These are phyloP conservation scores for Melinaea menophilus DNA, from an alignment of 2,888 invertebrate genomes.

Conservation along the genomic window DNA sequence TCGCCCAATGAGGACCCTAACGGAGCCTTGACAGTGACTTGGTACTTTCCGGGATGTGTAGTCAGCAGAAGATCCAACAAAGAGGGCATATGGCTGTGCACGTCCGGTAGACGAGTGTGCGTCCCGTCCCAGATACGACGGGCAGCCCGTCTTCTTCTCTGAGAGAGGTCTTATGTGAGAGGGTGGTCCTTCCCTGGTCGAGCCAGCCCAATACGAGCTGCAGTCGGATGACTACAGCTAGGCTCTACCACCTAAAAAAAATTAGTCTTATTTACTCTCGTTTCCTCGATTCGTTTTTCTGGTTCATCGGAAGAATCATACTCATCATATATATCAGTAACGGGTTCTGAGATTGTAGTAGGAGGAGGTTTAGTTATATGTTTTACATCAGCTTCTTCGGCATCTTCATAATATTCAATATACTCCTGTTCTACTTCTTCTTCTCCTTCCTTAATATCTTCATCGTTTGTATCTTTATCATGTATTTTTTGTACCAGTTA, in stretches of 20 bases:
- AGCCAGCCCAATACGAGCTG: too few species aligned
- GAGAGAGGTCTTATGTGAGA: too few species aligned
- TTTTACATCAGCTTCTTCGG: conserved; percentile 52
- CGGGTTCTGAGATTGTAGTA: conserved; percentile 44
- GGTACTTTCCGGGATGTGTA: too few species aligned
- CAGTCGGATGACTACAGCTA: too few species aligned
- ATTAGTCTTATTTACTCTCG: conserved; percentile 47
- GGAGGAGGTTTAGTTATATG: conserved; percentile 47
- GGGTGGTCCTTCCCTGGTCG: conserved; percentile 45
- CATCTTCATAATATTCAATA: conserved; percentile 64
- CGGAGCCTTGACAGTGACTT: too few species aligned
- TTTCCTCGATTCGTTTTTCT: conserved; percentile 45
- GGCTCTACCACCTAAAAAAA: conserved; percentile 76
- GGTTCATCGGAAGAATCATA: conserved; percentile 66
- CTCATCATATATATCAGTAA: conserved; percentile 67
- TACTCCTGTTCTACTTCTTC: conserved; percentile 59
- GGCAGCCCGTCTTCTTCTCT: too few species aligned
- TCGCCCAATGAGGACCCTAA: too few species aligned
- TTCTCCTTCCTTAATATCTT: conserved; percentile 33
- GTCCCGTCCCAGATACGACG: too few species aligned
- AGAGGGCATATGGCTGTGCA: too few species aligned
- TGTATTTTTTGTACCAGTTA: conserved; percentile 30
- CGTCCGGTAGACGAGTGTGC: too few species aligned
- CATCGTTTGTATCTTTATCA: conserved; percentile 39
- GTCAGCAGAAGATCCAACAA: too few species aligned